Percentiles rank a stretch among this genome's conserved stretches.
Evolutionary conservation across 2,888 invertebrate species (phyloP).

Genomic region (Balanococcus diminutus): DNA sequence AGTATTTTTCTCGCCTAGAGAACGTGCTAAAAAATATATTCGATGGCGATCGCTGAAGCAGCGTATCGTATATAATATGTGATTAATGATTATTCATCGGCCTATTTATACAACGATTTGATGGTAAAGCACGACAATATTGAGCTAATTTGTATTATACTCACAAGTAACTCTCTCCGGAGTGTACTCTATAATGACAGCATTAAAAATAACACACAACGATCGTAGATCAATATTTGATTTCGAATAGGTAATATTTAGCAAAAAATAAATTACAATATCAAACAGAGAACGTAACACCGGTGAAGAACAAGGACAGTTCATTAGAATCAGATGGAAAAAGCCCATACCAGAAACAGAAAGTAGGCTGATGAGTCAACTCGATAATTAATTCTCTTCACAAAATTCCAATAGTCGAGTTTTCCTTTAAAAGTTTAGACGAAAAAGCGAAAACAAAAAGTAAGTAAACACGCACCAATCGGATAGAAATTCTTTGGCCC

Average conservation of each 20-base stretch:
- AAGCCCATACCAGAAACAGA: too few relatives aligned
- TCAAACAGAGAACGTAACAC: neutral
- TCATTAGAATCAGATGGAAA: neutral
- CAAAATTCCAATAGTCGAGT: neutral
- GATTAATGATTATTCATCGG: neutral
- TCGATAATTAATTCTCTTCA: neutral
- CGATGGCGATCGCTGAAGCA: neutral
- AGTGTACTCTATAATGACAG: conserved; percentile 46
- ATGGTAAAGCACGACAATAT: conserved; percentile 11
- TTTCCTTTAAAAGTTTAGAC: too few relatives aligned
- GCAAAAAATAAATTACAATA: neutral
- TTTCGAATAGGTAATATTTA: neutral
- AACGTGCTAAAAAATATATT: neutral
- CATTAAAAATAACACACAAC: conserved; percentile 31
- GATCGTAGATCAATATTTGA: neutral
- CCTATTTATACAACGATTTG: neutral
- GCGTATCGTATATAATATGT: neutral
- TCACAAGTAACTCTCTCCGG: conserved; percentile 54
- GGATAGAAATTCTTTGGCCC: conserved; percentile 17
- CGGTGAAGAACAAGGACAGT: neutral
- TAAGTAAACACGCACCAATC: neutral
- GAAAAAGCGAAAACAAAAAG: neutral
- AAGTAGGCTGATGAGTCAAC: neutral
- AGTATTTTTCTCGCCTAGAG: neutral
- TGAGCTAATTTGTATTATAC: conserved; percentile 33